phyloP scores from a whole-genome alignment of 2,888 invertebrate species.

The Elegia similella region DNA sequence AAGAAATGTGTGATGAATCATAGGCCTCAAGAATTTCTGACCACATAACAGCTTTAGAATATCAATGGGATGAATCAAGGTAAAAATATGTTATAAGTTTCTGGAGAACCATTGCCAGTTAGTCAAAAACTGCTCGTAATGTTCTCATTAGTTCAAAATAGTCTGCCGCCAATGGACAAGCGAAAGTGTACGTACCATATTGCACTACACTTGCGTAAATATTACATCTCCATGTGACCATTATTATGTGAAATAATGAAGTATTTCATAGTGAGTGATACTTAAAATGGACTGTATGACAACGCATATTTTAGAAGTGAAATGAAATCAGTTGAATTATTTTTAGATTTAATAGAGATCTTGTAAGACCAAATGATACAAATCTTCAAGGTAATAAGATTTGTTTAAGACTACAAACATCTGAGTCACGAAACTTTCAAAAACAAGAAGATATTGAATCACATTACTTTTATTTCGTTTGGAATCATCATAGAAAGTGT shows the following conservation, averaged over 20 bases:
- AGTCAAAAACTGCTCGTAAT: background rate
- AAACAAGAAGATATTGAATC: constrained; percentile 8
- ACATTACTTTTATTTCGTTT: constrained; percentile 19
- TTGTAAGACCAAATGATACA: background rate
- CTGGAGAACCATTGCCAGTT: background rate
- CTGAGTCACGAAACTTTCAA: constrained; percentile 18
- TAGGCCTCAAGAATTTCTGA: constrained; percentile 46
- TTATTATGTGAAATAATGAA: background rate
- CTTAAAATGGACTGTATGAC: background rate
- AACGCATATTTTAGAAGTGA: background rate
- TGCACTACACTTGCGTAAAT: constrained; percentile 3
- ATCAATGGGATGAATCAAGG: constrained; percentile 56
- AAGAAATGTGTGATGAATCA: constrained; percentile 49
- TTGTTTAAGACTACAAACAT: background rate
- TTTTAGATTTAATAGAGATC: background rate
- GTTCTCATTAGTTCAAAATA: constrained; percentile 5
- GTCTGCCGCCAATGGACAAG: background rate
- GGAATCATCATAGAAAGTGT: constrained; percentile 48
- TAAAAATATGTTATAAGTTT: constrained; percentile 30
- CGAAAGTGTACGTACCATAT: background rate
- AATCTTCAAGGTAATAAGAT: background rate
- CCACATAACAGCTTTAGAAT: constrained; percentile 46
- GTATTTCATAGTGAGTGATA: background rate
- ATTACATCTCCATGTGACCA: background rate
- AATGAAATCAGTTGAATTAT: background rate